phyloP scores from a whole-genome alignment of 2,888 invertebrate species.

The Drosophila subquinaria region DNA sequence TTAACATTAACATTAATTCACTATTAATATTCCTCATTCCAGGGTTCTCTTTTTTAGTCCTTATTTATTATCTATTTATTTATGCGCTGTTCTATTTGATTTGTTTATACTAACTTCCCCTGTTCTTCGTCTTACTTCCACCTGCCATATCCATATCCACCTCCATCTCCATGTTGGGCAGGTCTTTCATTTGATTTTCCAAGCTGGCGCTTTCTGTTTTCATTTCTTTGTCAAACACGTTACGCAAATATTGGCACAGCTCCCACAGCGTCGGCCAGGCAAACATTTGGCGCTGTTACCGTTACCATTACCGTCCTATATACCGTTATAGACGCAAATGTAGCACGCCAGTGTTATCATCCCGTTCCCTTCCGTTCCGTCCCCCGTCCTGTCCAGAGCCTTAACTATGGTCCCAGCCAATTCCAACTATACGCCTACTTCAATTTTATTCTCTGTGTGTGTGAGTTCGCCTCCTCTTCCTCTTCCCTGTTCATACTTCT shows the following conservation, averaged over 20 bases:
- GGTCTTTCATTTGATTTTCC: constrained; percentile 77
- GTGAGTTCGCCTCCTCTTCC: constrained; percentile 1
- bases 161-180: constrained; percentile 17
- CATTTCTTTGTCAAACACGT: constrained; percentile 81
- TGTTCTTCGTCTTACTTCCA: not conserved
- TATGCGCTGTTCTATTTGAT: constrained; percentile 41
- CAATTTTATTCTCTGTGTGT: constrained; percentile 10
- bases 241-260: constrained; percentile 82
- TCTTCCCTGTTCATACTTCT: too few relatives aligned
- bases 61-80: constrained; percentile 51
- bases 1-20: constrained; percentile 1
- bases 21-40: not conserved
- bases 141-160: not conserved
- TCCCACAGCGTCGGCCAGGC: constrained; percentile 75
- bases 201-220: constrained; percentile 80
- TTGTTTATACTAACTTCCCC: constrained; percentile 6
- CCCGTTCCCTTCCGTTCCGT: not conserved
- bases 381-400: constrained; percentile 22
- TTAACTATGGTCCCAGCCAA: not conserved
- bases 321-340: constrained; percentile 40
- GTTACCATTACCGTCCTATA: constrained; percentile 49
- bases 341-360: constrained; percentile 29
- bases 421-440: not conserved
- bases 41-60: constrained; percentile 26
- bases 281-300: constrained; percentile 71